phyloP scores from a whole-genome alignment of 2,888 invertebrate species.

The Calameuta idolon region DNA sequence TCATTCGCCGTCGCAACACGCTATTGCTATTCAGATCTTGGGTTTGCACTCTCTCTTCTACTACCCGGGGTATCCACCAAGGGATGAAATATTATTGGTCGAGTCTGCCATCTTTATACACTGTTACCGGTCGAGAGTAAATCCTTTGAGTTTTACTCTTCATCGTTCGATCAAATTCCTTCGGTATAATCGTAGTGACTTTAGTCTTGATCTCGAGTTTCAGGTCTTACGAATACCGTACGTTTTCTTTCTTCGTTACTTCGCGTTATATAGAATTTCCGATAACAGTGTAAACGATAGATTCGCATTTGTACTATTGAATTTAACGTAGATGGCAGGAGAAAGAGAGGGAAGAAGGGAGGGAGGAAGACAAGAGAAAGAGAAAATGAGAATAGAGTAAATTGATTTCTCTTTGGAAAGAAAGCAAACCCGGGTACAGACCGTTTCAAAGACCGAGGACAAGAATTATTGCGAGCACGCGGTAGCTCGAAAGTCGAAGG shows the following conservation, averaged over 20 bases:
- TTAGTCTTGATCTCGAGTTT: background rate
- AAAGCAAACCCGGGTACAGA: too few relatives aligned
- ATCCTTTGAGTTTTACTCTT: background rate
- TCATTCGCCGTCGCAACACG: background rate
- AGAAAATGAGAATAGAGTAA: background rate
- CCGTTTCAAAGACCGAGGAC: background rate
- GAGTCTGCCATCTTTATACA: background rate
- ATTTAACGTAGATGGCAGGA: background rate
- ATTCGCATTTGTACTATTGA: background rate
- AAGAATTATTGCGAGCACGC: background rate
- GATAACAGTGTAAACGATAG: background rate
- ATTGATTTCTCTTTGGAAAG: background rate
- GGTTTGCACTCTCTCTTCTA: background rate
- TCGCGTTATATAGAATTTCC: background rate
- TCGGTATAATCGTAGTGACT: background rate
- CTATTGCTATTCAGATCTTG: background rate
- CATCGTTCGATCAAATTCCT: background rate
- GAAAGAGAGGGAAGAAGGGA: background rate
- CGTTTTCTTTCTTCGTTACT: background rate
- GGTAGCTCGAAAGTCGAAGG: background rate
- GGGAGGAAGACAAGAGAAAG: background rate
- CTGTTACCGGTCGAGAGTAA: background rate
- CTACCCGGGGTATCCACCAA: background rate
- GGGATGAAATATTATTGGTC: background rate
- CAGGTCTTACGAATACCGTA: background rate